Base-by-base conservation (phyloP, 1,140 invertebrate genomes). In the Anthonomus grandis region DNA sequence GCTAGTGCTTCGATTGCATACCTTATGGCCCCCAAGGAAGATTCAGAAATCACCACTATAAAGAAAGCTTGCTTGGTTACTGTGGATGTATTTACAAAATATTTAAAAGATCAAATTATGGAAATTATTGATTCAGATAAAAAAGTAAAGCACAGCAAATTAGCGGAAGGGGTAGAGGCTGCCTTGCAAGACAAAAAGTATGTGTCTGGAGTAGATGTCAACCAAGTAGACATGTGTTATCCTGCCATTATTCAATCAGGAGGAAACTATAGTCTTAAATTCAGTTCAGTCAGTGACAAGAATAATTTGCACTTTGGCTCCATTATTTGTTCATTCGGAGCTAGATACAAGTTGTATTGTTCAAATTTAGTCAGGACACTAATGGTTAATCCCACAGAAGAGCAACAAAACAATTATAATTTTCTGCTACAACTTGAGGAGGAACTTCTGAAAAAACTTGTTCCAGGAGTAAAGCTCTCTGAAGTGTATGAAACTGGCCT, bases 231-330 rank as follows among this genome's bases (percentile, higher is more conserved):
- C 70, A 93, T 96, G 83, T 98, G 96, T 74, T 99, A 99, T 75
- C 94, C 94, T 2, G 89, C 96, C 0, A 99, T 99, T 54, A 95
- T 99, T 70, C 97, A 99, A 73, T 98, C 95, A 61, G 97, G 97
- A 22, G 95, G 95, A 5, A 90, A 94, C 70, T 99, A 98, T 77
- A 93, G 86, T 70, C 79, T 99, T 1, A 99, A 99, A 76, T 99
- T 99, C 72, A 97, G 92, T 72, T 91, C 89, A 37, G 83, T 83
- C 23, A 95, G 93, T 67, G 93, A 98, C 71, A 95, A 98, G 71
- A 96, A 95, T 69, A 82, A 82, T 62, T 74, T 99, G 41, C 93
- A 98, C 73, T 99, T 98, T 78, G 97, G 95, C 36, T 86, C 93
- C 0, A 98, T 99, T 59, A 88, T 97, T 34, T 97, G 95, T 76